Base-by-base conservation (phyloP, 2,113 vertebrate species). In the Anoura caudifer region DNA sequence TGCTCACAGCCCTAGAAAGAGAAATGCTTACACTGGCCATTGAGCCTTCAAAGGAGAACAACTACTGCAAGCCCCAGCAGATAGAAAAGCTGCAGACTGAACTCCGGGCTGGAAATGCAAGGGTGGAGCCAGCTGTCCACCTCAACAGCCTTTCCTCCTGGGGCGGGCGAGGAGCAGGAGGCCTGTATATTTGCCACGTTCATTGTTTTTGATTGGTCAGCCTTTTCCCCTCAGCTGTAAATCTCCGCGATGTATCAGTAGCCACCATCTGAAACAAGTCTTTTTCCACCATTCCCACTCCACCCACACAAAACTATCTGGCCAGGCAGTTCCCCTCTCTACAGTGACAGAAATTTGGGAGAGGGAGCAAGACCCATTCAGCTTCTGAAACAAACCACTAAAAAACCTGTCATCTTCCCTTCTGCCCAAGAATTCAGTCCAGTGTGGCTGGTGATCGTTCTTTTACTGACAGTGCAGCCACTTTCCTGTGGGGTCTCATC, bases 91-190 rank as follows among this genome's bases (percentile, higher is more conserved):
- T 65, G 20, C 10, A 50, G 47, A 69, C n/a, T 20, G 20, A 52
- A 41, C 38, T 13, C 14, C 13, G 15, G 52, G 26, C 16, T 73
- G 11, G 33, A 26, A 72, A 22, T 31, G 12, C 7, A 12, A 76
- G 36, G 31, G 41, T 20, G 33, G 22, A 86, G 31, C 20, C 38
- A 9, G 6, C 7, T 7, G 4, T 50, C 28, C 31, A 3, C 9
- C 10, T 3, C 1, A 6, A 36, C 43, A 33, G 54, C 3, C 4
- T 1, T 1, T 0, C 50, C 28, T 41, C 19, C 15, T 28, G 31
- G 24, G 33, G 31, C 17, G 1, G 10, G 17, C 31, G 28, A 5
- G 33, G 24, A 26, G 13, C 15, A 28, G 45, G 31, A 50, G 19
- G 7, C 24, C 33, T 61, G 36, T 9, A 3, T 47, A 36, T 20